Evolutionary conservation across 1,140 invertebrate species (phyloP), one percentile per base, ranked within the genome.

Genomic region (Neuroterus valhalla): DNA sequence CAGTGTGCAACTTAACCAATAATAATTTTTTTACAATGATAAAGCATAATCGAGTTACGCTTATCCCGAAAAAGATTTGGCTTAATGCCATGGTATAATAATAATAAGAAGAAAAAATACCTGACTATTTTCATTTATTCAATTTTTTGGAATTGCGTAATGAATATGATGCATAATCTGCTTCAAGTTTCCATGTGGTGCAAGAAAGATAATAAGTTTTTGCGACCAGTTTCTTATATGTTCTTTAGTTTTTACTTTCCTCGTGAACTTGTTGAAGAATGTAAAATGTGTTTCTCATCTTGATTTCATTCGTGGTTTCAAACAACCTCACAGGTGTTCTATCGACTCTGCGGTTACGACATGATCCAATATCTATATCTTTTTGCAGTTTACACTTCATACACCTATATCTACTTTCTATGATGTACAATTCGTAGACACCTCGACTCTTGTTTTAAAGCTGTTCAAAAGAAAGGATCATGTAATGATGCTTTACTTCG

Each of bases 241-340:
- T 46, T 17, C 45, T 46, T 17, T n/a, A 48, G 46, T 48, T 48
- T 17, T 17, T 17, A 48, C 46, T 48, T n/a, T 19, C 2, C 46
- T 48, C 17, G 46, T 17, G 17, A 48, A 8, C 46, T 48, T 48
- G 46, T 48, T 19, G 4, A 48, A 62, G 14, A 62, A 62, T 31
- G 23, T n/a, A 38, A 38, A 62, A 62, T 55, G 3, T 11, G 11
- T 12, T 26, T 55, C 52, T 26, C 23, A 62, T 62, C 55, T 62
- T 62, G 26, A 62, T 62, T 62, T 62, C 55, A 55, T 55, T 55
- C 52, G 52, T 14, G 52, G 52, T 55, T 55, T 55, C 14, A 62
- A 26, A 26, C 55, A 62, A 62, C 21, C 23, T 62, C 21, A 62
- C 55, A 62, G 55, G 55, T 62, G 55, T 62, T 62, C 55, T 55